These are phyloP conservation scores for Laupala kohalensis DNA, from an alignment of 1,140 invertebrate species.

Conservation along the genomic window DNA sequence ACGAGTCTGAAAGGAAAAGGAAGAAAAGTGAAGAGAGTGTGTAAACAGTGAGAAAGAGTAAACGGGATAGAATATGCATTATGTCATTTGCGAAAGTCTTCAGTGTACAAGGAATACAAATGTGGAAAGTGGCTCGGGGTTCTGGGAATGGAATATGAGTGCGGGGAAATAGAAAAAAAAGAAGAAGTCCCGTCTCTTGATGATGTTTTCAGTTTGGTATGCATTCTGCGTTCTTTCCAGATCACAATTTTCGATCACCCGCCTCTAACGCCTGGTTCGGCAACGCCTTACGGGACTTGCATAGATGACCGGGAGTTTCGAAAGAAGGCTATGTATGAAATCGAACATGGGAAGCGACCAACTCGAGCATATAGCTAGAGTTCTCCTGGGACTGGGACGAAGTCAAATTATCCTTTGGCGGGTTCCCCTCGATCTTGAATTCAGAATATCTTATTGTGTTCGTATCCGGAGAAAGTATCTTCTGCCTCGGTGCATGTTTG, in stretches of 20 bases:
- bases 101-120: not conserved
- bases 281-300: not conserved
- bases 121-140: not conserved
- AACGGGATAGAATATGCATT: not conserved
- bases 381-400: no score
- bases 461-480: no score
- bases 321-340: no score
- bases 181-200: not conserved
- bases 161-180: not conserved
- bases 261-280: no score
- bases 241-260: not conserved
- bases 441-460: no score
- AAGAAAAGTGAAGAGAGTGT: not conserved
- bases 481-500: no score
- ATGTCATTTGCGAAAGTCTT: not conserved
- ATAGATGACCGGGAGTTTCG: no score
- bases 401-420: no score
- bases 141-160: no score
- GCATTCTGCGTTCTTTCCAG: not conserved
- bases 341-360: no score
- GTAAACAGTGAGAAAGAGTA: not conserved
- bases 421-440: no score
- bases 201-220: not conserved
- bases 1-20: not conserved
- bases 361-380: no score